phyloP scores from a whole-genome alignment of 2,113 vertebrate species.

The Phalacrocorax pelagicus region DNA sequence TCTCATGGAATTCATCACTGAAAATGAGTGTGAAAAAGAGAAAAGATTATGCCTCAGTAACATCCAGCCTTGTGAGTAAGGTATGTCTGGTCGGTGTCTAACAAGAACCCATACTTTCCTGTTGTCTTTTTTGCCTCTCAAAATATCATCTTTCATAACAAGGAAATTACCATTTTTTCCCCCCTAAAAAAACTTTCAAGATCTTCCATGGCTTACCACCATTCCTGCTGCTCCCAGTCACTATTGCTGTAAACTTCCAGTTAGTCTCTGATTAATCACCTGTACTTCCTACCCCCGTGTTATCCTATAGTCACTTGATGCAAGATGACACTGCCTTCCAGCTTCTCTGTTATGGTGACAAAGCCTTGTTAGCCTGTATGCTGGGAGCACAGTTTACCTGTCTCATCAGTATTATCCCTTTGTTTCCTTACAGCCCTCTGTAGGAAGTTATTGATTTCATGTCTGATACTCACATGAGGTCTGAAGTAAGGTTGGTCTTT shows the following conservation, averaged over 20 bases:
- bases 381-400: neutral
- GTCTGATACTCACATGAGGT: neutral
- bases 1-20: neutral
- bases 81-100: fast-evolving
- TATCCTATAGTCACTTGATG: neutral
- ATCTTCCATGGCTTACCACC: neutral
- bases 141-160: neutral
- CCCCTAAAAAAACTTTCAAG: neutral
- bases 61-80: neutral
- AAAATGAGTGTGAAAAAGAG: neutral
- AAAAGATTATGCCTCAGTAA: neutral
- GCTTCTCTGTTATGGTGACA: neutral
- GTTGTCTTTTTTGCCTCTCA: neutral
- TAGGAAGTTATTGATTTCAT: neutral
- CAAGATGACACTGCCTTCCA: neutral
- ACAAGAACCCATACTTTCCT: neutral
- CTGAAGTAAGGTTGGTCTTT: neutral
- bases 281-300: neutral
- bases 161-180: neutral
- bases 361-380: neutral
- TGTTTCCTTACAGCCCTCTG: neutral
- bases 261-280: neutral
- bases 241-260: neutral
- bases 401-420: constrained; percentile 9
- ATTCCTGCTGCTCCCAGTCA: neutral